These are phyloP conservation scores for Sula dactylatra DNA, from an alignment of 2,113 vertebrate genomes.

Conservation along the genomic window DNA sequence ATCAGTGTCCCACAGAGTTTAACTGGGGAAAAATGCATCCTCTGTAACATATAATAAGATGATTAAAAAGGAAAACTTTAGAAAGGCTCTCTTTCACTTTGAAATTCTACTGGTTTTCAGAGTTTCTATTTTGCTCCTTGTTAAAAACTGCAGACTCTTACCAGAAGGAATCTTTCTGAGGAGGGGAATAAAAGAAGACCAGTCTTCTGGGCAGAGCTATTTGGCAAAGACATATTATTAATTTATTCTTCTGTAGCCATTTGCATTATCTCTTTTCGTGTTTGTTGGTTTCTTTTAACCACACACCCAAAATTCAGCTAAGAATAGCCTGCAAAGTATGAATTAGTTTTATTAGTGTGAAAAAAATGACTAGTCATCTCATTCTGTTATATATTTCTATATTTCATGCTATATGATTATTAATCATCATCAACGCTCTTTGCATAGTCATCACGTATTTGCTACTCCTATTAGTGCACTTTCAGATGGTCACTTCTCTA, in stretches of 20 bases:
- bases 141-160: neutral
- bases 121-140: neutral
- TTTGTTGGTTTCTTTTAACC: neutral
- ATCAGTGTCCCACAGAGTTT: neutral
- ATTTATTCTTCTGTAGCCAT: neutral
- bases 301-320: neutral
- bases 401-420: neutral
- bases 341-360: neutral
- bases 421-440: neutral
- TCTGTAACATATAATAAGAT: neutral
- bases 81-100: neutral
- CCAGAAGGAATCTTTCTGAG: neutral
- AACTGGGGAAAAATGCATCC: neutral
- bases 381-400: neutral
- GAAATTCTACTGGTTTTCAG: neutral
- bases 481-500: neutral
- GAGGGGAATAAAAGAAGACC: neutral
- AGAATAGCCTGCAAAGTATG: neutral
- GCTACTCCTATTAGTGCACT: neutral
- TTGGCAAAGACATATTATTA: neutral
- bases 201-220: neutral
- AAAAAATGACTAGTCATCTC: neutral
- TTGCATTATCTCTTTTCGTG: neutral
- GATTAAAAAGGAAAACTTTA: neutral
- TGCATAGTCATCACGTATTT: accelerated